These are phyloP conservation scores for Coracopsis vasa DNA, from an alignment of 2,113 vertebrate genomes.

Conservation along the genomic window DNA sequence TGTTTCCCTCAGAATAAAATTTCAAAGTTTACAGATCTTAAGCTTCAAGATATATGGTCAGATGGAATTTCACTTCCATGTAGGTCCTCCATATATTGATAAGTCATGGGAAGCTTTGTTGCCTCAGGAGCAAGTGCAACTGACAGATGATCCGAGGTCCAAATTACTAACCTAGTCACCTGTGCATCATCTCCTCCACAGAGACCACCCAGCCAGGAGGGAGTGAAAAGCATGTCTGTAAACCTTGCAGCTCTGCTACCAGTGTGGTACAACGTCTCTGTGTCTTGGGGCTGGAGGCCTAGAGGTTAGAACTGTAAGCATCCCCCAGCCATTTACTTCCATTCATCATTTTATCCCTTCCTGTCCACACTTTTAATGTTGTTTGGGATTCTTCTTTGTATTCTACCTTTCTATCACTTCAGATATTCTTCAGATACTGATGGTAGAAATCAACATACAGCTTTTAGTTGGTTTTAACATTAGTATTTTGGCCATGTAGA, in stretches of 20 bases:
- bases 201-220: not conserved
- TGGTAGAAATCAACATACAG: not conserved
- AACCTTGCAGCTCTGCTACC: not conserved
- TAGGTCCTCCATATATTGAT: not conserved
- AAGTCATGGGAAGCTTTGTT: not conserved
- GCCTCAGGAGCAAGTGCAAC: not conserved
- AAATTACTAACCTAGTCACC: not conserved
- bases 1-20: not conserved
- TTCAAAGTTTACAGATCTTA: not conserved
- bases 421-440: not conserved
- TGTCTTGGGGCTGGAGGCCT: not conserved
- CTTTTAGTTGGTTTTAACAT: not conserved
- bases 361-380: not conserved
- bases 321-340: not conserved
- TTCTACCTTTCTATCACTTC: not conserved
- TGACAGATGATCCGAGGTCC: not conserved
- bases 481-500: not conserved
- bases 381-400: not conserved
- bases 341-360: not conserved
- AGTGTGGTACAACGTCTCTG: not conserved
- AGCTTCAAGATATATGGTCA: not conserved
- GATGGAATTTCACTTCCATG: not conserved
- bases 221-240: not conserved
- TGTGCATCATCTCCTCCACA: not conserved
- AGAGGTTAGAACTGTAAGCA: not conserved